phyloP scores from a whole-genome alignment of 2,797 vertebrate species.

The Brachymystax lenok region DNA sequence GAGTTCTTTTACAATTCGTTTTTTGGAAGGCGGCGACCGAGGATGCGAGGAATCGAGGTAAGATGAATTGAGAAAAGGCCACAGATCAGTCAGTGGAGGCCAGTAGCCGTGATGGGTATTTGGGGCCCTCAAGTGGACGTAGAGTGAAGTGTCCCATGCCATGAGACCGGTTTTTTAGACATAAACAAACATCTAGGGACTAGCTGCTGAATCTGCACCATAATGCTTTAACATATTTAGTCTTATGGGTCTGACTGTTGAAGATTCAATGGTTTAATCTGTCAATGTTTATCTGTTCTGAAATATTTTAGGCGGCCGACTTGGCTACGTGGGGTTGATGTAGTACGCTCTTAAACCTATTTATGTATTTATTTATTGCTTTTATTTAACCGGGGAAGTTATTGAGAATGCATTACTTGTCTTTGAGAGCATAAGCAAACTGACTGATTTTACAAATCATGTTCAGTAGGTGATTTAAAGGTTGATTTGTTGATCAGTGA shows the following conservation, averaged over 20 bases:
- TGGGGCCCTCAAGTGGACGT: slow-evolving; percentile 54
- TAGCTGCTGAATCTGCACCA: too few species aligned
- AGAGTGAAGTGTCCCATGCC: slow-evolving; percentile 13
- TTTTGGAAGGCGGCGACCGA: too few species aligned
- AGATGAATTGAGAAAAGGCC: background rate
- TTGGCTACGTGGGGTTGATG: background rate
- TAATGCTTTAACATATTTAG: background rate
- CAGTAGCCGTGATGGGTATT: background rate
- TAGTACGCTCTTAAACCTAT: background rate
- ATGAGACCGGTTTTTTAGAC: slow-evolving; percentile 58
- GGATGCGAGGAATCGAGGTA: too few species aligned
- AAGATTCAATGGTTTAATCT: slow-evolving; percentile 20
- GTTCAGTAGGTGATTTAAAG: too few species aligned
- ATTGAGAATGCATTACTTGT: background rate
- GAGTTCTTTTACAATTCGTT: background rate
- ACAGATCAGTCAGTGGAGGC: background rate
- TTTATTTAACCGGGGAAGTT: background rate
- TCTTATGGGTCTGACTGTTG: slow-evolving; percentile 25
- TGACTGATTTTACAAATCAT: background rate
- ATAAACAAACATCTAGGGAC: slow-evolving; percentile 49
- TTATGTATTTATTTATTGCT: background rate
- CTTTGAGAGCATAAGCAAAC: background rate
- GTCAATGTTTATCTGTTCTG: slow-evolving; percentile 15
- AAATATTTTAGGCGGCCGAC: background rate
- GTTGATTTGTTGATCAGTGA: background rate